phyloP scores from a whole-genome alignment of 2,888 invertebrate genomes.

The Lapara coniferarum region DNA sequence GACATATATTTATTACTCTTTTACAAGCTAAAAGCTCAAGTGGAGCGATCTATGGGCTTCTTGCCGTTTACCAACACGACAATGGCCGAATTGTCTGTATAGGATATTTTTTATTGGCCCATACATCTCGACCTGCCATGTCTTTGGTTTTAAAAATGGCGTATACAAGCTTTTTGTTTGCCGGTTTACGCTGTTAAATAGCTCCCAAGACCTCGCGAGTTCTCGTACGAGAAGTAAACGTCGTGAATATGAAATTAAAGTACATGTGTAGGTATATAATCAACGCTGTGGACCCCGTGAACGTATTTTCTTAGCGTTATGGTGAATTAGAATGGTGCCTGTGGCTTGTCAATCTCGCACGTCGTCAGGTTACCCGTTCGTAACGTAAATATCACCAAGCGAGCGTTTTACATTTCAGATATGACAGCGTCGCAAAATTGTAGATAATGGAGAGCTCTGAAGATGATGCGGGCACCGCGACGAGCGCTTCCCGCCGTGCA shows the following conservation, averaged over 20 bases:
- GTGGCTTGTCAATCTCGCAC: conserved; percentile 81
- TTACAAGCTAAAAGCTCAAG: conserved; percentile 79
- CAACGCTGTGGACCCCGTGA: conserved; percentile 78
- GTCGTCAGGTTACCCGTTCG: conserved; percentile 81
- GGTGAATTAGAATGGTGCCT: conserved; percentile 84
- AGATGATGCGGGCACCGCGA: conserved; percentile 83
- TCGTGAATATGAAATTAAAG: conserved; percentile 83
- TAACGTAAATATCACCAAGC: conserved; percentile 81
- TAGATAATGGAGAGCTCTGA: conserved; percentile 84
- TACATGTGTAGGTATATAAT: conserved; percentile 82
- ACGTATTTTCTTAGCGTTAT: conserved; percentile 79
- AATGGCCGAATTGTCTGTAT: conserved; percentile 82
- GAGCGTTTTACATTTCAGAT: conserved; percentile 81
- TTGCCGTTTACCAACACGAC: conserved; percentile 84
- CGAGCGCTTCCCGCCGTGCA: conserved; percentile 80
- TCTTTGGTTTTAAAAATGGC: conserved; percentile 86
- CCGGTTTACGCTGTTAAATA: conserved; percentile 83
- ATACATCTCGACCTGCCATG: conserved; percentile 81
- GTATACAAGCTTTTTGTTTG: conserved; percentile 86
- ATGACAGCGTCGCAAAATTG: conserved; percentile 80
- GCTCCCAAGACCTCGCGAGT: conserved; percentile 73
- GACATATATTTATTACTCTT: conserved; percentile 80
- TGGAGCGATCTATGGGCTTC: conserved; percentile 82
- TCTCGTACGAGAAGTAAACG: conserved; percentile 70
- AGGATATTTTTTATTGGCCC: conserved; percentile 83